phyloP scores from a whole-genome alignment of 2,888 invertebrate genomes.

The Drosophila nigricruria region DNA sequence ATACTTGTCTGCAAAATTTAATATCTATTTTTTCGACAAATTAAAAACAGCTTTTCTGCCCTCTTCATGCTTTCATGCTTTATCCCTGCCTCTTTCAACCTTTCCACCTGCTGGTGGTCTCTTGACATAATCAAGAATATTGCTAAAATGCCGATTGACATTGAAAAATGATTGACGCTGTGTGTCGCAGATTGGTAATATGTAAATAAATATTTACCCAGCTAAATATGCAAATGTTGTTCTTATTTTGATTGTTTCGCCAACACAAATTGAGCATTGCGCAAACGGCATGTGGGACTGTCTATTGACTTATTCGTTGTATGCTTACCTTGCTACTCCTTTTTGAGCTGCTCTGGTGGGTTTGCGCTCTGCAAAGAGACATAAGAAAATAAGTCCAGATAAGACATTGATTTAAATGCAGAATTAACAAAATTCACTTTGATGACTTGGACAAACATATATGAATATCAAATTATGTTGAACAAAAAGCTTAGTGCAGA shows the following conservation, averaged over 20 bases:
- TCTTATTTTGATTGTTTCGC: slow-evolving; percentile 31
- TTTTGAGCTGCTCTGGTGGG: background rate
- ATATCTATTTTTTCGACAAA: background rate
- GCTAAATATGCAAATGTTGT: slow-evolving; percentile 49
- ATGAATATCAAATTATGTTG: slow-evolving; percentile 72
- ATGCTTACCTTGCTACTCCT: slow-evolving; percentile 42
- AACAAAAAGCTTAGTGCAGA: slow-evolving; percentile 64
- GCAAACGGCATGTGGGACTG: slow-evolving; percentile 31
- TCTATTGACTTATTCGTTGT: slow-evolving; percentile 13
- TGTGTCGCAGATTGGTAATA: slow-evolving; percentile 24
- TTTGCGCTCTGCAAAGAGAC: slow-evolving; percentile 49
- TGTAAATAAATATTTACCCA: slow-evolving; percentile 40
- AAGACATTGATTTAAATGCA: slow-evolving; percentile 57
- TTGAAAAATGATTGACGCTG: slow-evolving; percentile 64
- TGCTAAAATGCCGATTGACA: slow-evolving; percentile 54
- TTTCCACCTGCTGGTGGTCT: background rate
- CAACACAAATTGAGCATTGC: slow-evolving; percentile 17
- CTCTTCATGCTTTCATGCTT: background rate
- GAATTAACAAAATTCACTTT: slow-evolving; percentile 58
- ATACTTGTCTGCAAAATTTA: background rate
- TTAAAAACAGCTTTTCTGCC: background rate
- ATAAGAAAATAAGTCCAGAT: slow-evolving; percentile 36
- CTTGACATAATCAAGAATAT: slow-evolving; percentile 4
- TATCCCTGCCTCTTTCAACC: no score
- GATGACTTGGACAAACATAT: slow-evolving; percentile 48